Conservation (phyloP, 1,140 invertebrate genomes). For the Mylabris phalerata region DNA sequence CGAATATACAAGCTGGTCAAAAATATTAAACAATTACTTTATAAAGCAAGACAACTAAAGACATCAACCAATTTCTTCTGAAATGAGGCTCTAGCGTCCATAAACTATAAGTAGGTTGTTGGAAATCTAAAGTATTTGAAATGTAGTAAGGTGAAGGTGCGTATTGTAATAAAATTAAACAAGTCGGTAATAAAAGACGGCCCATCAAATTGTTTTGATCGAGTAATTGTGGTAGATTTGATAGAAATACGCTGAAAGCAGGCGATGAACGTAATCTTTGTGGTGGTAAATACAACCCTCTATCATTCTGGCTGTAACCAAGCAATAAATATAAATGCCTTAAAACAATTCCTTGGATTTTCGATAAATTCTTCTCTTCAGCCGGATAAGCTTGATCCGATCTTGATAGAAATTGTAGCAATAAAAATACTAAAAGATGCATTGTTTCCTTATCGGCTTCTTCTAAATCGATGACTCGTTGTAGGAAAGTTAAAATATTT, state of each 20-base stretch:
- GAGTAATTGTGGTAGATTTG: slow-evolving; percentile 85
- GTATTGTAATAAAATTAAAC: slow-evolving; percentile 81
- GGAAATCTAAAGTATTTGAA: slow-evolving; percentile 44
- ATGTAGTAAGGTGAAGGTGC: slow-evolving; percentile 68
- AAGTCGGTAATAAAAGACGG: slow-evolving; percentile 74
- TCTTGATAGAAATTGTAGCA: slow-evolving; percentile 90
- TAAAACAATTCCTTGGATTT: slow-evolving; percentile 81
- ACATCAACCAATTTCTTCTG: slow-evolving; percentile 85
- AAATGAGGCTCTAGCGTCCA: slow-evolving; percentile 81
- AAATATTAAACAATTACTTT: slow-evolving; percentile 61
- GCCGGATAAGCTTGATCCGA: slow-evolving; percentile 71
- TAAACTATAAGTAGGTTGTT: slow-evolving; percentile 68
- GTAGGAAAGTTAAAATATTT: slow-evolving; percentile 59
- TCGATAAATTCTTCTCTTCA: slow-evolving; percentile 73
- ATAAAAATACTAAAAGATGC: slow-evolving; percentile 88
- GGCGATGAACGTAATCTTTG: slow-evolving; percentile 77
- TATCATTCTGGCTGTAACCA: slow-evolving; percentile 91
- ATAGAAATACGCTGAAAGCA: slow-evolving; percentile 92
- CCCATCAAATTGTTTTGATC: slow-evolving; percentile 93
- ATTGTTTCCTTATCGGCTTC: slow-evolving; percentile 94
- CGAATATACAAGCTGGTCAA: background rate
- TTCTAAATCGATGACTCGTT: slow-evolving; percentile 84
- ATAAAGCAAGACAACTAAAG: slow-evolving; percentile 90
- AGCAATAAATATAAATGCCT: slow-evolving; percentile 83
- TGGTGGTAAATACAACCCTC: slow-evolving; percentile 84